Percentiles rank a stretch among this genome's conserved stretches.
These are phyloP conservation scores for Neoitamus cyanurus DNA, from an alignment of 2,888 invertebrate species.

Conservation along the genomic window DNA sequence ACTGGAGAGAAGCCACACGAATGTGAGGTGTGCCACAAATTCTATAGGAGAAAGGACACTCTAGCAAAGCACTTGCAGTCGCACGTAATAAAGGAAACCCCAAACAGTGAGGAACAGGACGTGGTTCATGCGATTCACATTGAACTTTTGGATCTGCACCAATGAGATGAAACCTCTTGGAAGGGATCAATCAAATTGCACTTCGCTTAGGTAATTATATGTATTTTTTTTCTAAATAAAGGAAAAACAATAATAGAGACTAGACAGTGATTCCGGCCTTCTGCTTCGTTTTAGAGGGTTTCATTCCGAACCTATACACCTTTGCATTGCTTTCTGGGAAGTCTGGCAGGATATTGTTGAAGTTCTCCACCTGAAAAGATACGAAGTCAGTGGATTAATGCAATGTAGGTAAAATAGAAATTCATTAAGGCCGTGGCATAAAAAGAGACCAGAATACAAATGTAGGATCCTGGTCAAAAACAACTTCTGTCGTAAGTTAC, in stretches of 20 bases:
- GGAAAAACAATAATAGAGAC: neutral
- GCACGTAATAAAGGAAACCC: neutral
- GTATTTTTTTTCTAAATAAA: neutral
- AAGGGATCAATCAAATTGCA: neutral
- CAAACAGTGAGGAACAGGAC: neutral
- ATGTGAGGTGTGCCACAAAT: constrained; percentile 48
- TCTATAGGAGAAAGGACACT: constrained; percentile 48
- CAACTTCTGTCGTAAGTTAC: no score
- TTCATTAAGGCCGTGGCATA: no score
- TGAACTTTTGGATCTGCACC: neutral
- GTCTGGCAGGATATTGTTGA: constrained; percentile 63
- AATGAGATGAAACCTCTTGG: neutral
- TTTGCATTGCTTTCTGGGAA: constrained; percentile 63
- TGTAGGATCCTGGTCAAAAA: no score
- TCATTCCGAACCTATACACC: constrained; percentile 60
- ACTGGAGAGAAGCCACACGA: constrained; percentile 49
- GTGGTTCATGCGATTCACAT: neutral
- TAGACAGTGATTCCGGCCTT: neutral
- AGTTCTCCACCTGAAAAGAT: constrained; percentile 57
- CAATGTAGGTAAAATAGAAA: constrained; percentile 41
- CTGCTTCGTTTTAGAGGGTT: neutral
- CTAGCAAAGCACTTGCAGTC: constrained; percentile 41
- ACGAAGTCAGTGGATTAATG: neutral
- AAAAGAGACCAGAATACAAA: no score
- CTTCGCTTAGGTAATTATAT: neutral